Evolutionary conservation across 2,888 invertebrate genomes (phyloP).

Genomic region (Capitulum mitella): DNA sequence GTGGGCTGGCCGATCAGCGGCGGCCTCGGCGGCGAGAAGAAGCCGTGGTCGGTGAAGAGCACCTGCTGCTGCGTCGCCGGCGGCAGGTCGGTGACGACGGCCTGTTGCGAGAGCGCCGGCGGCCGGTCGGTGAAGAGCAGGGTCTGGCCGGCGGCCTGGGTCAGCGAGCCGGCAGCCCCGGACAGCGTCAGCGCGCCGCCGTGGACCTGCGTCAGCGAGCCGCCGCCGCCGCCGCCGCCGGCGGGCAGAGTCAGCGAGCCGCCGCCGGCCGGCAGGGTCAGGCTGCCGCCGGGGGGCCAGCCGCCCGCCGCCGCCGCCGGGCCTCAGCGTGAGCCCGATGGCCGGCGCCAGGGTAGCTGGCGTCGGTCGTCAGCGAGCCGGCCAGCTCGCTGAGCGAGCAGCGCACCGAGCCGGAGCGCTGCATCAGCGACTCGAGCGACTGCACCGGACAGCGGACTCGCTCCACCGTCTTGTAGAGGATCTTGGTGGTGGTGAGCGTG

Average conservation of each 20-base stretch:
- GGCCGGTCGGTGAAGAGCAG: background rate
- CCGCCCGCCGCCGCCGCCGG: background rate
- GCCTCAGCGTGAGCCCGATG: background rate
- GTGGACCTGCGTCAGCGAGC: background rate
- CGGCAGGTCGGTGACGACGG: background rate
- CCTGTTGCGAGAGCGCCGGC: background rate
- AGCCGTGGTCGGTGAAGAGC: conserved; percentile 23
- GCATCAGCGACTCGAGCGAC: background rate
- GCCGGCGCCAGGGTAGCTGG: background rate
- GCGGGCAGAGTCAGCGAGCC: background rate
- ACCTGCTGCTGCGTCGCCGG: background rate
- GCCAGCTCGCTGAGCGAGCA: background rate
- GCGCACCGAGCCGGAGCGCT: background rate
- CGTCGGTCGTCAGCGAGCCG: background rate
- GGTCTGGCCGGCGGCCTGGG: conserved; percentile 25
- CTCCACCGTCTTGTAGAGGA: background rate
- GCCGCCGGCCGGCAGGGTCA: background rate
- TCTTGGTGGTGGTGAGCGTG: background rate
- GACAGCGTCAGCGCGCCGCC: background rate
- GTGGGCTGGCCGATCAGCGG: background rate
- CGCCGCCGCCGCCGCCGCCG: background rate
- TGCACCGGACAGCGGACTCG: background rate
- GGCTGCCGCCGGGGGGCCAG: too few relatives aligned
- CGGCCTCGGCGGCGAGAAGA: conserved; percentile 22
- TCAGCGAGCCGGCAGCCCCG: background rate